Evolutionary conservation across 2,113 vertebrate species (phyloP).

Genomic region (Dicentrarchus labrax): DNA sequence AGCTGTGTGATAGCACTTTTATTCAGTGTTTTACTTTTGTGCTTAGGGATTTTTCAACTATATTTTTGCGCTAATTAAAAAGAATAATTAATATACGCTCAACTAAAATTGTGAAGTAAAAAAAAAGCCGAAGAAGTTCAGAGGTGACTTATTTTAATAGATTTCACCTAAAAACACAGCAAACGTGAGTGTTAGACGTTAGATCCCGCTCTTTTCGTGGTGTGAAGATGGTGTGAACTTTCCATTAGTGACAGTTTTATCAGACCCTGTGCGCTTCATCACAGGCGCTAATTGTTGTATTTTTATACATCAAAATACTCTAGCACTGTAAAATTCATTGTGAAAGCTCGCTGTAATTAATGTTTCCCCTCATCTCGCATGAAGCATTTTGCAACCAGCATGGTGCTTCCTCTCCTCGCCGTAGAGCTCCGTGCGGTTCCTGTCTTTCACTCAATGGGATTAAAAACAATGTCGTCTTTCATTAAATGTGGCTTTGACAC

Average conservation of each 20-base stretch:
- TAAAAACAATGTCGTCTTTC: neutral
- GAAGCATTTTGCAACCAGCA: neutral
- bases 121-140: neutral
- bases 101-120: conserved; percentile 17
- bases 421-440: neutral
- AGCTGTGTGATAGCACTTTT: neutral
- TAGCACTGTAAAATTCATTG: neutral
- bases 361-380: neutral
- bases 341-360: conserved; percentile 9
- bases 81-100: neutral
- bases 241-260: neutral
- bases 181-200: neutral
- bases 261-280: neutral
- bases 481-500: neutral
- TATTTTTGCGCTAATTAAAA: neutral
- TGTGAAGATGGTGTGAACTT: conserved; percentile 25
- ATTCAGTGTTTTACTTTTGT: conserved; percentile 6
- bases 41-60: neutral
- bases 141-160: neutral
- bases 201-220: neutral
- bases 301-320: conserved; percentile 17
- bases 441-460: neutral
- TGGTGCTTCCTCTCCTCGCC: neutral
- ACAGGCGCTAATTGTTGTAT: conserved; percentile 38
- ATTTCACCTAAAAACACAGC: neutral